A percentile compares a stretch with the other conserved stretches of the same genome.
These are phyloP conservation scores for Galaxias olidus DNA, from an alignment of 2,797 vertebrate species.

Conservation along the genomic window DNA sequence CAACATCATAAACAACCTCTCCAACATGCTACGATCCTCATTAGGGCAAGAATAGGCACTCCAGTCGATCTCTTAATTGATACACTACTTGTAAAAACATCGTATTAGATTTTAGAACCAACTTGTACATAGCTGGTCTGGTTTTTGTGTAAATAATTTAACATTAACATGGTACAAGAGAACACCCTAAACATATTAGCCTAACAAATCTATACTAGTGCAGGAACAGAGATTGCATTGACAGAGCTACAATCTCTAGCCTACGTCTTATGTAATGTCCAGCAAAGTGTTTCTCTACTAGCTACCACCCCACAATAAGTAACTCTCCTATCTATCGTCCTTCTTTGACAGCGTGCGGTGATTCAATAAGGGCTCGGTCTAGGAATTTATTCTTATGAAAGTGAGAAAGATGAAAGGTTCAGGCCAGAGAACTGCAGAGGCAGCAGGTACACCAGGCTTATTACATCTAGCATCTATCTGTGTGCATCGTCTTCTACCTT, in stretches of 20 bases:
- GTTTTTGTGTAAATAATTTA: constrained; percentile 28
- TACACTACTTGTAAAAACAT: too few species aligned
- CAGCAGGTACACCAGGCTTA: constrained; percentile 14
- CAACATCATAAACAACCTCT: too few species aligned
- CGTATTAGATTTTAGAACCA: too few species aligned
- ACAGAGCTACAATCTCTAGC: neutral
- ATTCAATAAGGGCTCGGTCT: neutral
- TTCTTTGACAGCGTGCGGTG: neutral
- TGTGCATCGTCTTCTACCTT: constrained; percentile 32
- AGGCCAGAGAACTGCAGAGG: neutral
- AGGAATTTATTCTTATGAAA: neutral
- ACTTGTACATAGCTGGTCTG: too few species aligned
- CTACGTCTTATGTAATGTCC: neutral
- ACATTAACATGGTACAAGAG: neutral
- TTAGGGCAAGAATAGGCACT: too few species aligned
- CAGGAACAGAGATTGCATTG: neutral
- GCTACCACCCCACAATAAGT: neutral
- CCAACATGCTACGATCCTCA: too few species aligned
- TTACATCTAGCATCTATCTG: constrained; percentile 32
- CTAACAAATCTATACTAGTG: neutral
- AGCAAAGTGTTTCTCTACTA: neutral
- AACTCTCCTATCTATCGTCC: neutral
- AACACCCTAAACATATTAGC: neutral
- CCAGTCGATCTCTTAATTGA: too few species aligned
- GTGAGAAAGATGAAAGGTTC: neutral